These are phyloP conservation scores for Drosophila recens DNA, from an alignment of 2,888 invertebrate species.

Conservation along the genomic window DNA sequence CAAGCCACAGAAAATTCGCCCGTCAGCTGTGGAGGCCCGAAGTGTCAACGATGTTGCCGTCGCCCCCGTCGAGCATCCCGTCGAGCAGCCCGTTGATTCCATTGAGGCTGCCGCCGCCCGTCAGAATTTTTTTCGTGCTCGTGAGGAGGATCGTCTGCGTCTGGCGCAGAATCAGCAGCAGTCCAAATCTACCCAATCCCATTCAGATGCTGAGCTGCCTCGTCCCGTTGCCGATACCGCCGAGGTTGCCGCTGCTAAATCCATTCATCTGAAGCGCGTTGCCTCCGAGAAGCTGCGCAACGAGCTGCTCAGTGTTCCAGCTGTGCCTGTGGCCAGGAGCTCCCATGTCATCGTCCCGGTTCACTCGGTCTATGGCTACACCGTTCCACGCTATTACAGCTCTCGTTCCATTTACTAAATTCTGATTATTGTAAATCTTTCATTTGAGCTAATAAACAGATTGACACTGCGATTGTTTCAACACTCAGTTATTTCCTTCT, in stretches of 20 bases:
- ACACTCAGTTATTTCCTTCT: neutral
- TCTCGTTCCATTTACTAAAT: constrained; percentile 68
- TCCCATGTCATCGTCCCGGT: constrained; percentile 60
- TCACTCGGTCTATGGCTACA: constrained; percentile 56
- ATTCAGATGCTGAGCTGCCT: constrained; percentile 67
- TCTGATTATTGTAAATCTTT: neutral
- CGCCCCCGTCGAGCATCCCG: constrained; percentile 11
- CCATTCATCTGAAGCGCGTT: constrained; percentile 71
- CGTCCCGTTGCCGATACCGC: constrained; percentile 83
- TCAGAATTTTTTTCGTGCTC: constrained; percentile 73
- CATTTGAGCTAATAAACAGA: constrained; percentile 38
- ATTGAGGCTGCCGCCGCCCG: constrained; percentile 77
- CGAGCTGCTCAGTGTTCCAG: constrained; percentile 42
- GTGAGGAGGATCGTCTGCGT: constrained; percentile 77
- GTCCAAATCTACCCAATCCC: constrained; percentile 39
- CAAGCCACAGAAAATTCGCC: constrained; percentile 31
- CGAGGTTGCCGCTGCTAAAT: constrained; percentile 82
- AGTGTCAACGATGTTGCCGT: constrained; percentile 21
- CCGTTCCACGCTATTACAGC: constrained; percentile 58
- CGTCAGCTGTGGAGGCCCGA: constrained; percentile 35
- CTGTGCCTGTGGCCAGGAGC: constrained; percentile 45
- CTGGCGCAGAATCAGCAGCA: constrained; percentile 58
- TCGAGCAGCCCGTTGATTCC: constrained; percentile 59
- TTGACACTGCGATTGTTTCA: constrained; percentile 4
- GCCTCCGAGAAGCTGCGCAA: constrained; percentile 72